Percentiles rank a stretch among this genome's conserved stretches.
These are phyloP conservation scores for Anthopleura sola DNA, from an alignment of 64 coral and sea anemone genomes.

Conservation along the genomic window DNA sequence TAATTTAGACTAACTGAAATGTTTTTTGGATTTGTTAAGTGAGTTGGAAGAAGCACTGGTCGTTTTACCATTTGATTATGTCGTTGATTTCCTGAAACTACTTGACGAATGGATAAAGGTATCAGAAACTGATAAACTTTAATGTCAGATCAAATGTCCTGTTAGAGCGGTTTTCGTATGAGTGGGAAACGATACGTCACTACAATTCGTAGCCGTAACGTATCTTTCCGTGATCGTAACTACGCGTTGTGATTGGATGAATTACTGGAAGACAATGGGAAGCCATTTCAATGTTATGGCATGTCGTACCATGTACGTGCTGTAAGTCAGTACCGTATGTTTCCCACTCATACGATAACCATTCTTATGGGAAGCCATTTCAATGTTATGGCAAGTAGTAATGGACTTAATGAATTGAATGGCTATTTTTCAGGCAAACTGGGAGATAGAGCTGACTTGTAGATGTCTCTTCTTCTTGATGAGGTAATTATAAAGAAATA, in stretches of 20 bases:
- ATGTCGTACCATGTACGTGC: too few species aligned
- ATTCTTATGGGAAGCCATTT: too few species aligned
- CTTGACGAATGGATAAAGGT: slow-evolving; percentile 89
- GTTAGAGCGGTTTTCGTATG: background rate
- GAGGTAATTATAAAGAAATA: slow-evolving; percentile 68
- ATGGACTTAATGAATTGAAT: background rate
- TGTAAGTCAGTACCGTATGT: too few species aligned
- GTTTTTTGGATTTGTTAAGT: slow-evolving; percentile 35
- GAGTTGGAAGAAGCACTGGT: slow-evolving; percentile 93
- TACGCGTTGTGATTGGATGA: too few species aligned
- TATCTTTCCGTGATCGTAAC: too few species aligned
- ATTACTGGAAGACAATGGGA: too few species aligned
- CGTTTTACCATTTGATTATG: slow-evolving; percentile 85
- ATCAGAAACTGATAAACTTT: background rate
- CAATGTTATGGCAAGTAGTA: background rate
- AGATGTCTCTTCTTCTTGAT: slow-evolving; percentile 89
- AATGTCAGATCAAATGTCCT: background rate
- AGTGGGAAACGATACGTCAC: too few species aligned
- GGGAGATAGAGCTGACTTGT: slow-evolving; percentile 86
- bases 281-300: too few species aligned
- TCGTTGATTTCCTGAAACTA: slow-evolving; percentile 72
- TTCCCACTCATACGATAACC: too few species aligned
- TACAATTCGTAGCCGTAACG: too few species aligned
- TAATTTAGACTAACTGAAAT: too few species aligned
- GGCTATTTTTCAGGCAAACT: slow-evolving; percentile 33